Base-by-base conservation (phyloP, 1,140 invertebrate species). In the Hesperophylax magnus region DNA sequence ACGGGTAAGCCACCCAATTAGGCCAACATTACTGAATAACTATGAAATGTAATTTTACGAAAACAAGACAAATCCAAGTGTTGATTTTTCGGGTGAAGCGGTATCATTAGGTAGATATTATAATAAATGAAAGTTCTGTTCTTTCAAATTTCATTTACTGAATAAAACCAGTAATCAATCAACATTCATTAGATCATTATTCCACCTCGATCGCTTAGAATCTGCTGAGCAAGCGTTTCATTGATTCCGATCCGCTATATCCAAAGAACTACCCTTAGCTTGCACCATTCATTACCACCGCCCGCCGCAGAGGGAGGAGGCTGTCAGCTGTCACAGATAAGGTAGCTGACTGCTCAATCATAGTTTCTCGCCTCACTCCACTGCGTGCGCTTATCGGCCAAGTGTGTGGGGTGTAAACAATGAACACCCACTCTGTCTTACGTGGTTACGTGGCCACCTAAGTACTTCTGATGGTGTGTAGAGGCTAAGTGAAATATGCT, bases 291-390 rank as follows among this genome's bases (percentile, higher is more conserved):
- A 82, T 82, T 82, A 82, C 58, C 27, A 61, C 75, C 11, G 22
- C 56, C 22, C 60, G 65, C 60, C 47, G 9, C 52, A 22, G 31
- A 69, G 39, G 52, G 39, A 56, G 34, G 22, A 52, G 53, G 77
- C 80, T 47, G 75, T 77, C 80, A 78, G 77, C 80, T 77, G 81
- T 82, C 81, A 69, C 63, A 74, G 80, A 82, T 82, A 82, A 82
- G 71, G 60, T 53, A 11, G 61, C 53, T 77, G 77, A 79, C 81
- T 82, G 81, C 81, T 82, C 81, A 79, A 82, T 82, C 81, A 82
- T 82, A 82, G 81, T 82, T 78, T 82, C 78, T 76, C 77, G 72
- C 77, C 74, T 58, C 81, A 74, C 77, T 77, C 54, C 77, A 61
- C 74, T 79, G 81, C 39, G 6, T 14, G 39, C 39, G 39, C 81